Evolutionary conservation across 2,888 invertebrate species (phyloP), one percentile per base, ranked within the genome.

Genomic region (Phorcus lineatus): DNA sequence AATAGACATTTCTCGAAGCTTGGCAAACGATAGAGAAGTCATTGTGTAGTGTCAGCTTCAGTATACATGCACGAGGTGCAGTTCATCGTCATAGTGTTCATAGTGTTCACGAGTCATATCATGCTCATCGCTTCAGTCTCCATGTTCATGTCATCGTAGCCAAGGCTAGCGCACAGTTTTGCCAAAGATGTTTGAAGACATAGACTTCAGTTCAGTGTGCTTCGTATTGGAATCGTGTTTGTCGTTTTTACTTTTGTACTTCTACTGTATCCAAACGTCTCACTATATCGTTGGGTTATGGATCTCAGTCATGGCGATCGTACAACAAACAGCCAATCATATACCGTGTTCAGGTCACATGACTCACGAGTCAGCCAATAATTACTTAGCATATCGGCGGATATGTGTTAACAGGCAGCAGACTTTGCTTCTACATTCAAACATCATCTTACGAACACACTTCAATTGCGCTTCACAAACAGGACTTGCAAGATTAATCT

Each of bases 21-120:
- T 87, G 31, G 84, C 83, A 13, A 83, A 83, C 28, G 90, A 90
- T 76, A 86, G 87, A 76, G 91, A 91, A 80, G 87, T 89, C 6
- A 88, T 90, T 81, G 89, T 90, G 78, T 90, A 84, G 74, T 22
- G 22, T 53, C 53, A 16, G 22, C 22, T 47, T 52, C 13, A 54
- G 7, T 19, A 53, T 55, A 2, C 22, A 24, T 16, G 17, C n/a
- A 31, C 67, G 16, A 67, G 52, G 53, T 76, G 36, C 76, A 31
- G 54, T 55, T 55, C 76, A 75, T 76, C 36, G 31, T 76, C 31
- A 31, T 53, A 31, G 55, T 54, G 54, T 67, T 67, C 75, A 75
- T 19, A 16, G 36, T 36, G 9, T 76, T 76, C 54, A 75, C 52
- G 52, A 19, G 22, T 24, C 53, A 53, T 53, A 9, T 76, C 76